Percentiles rank a stretch among this genome's conserved stretches.
Conservation (phyloP, 2,113 vertebrate genomes). For the Poeciliopsis turrubarensis region DNA sequence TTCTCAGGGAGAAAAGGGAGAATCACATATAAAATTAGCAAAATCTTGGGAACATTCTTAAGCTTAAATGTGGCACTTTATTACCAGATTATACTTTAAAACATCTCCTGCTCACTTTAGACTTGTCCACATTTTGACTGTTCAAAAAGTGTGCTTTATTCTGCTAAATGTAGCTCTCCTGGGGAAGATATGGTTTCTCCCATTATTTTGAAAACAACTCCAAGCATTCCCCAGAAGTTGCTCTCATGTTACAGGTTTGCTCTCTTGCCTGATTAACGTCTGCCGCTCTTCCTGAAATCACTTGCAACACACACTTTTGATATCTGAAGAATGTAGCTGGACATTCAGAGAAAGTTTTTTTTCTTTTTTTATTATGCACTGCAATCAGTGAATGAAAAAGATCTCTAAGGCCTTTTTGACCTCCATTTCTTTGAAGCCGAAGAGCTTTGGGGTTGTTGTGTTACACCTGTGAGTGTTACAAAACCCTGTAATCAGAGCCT, state of each 20-base stretch:
- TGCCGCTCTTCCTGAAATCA: slow-evolving; percentile 35
- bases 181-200: slow-evolving; percentile 15
- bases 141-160: not conserved
- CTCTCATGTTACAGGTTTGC: slow-evolving; percentile 63
- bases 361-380: slow-evolving; percentile 28
- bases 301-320: slow-evolving; percentile 51
- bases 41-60: slow-evolving; percentile 29
- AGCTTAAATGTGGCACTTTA: slow-evolving; percentile 9
- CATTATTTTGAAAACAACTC: slow-evolving; percentile 34
- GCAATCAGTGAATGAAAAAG: slow-evolving; percentile 6
- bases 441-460: slow-evolving; percentile 35
- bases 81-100: slow-evolving; percentile 4
- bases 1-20: slow-evolving; percentile 16
- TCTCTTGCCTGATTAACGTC: slow-evolving; percentile 64
- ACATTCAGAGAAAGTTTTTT: slow-evolving; percentile 45
- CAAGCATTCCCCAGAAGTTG: slow-evolving; percentile 53
- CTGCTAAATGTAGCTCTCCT: slow-evolving; percentile 14
- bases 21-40: slow-evolving; percentile 26
- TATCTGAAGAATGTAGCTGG: slow-evolving; percentile 66
- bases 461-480: slow-evolving; percentile 59
- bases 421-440: slow-evolving; percentile 49
- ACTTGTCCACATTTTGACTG: not conserved
- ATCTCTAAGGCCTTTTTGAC: slow-evolving; percentile 61
- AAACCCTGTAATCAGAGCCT: slow-evolving; percentile 72
- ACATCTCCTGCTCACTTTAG: not conserved